Evolutionary conservation across 1,140 invertebrate genomes (phyloP).

Genomic region (Aphelenchoides besseyi): DNA sequence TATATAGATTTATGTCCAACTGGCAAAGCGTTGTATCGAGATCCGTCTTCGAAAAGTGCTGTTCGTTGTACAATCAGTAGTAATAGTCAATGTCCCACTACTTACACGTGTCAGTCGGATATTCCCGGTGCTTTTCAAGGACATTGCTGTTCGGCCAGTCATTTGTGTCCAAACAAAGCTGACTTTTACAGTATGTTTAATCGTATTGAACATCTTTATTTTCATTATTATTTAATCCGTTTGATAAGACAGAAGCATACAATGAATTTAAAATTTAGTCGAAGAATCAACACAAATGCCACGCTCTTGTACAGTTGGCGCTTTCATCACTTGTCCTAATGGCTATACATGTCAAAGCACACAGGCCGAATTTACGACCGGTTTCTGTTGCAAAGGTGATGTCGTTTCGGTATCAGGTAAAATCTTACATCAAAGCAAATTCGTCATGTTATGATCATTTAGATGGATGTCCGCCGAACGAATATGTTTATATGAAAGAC

Average conservation of each 20-base stretch:
- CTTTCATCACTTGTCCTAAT: constrained; percentile 61
- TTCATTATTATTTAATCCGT: too few relatives aligned
- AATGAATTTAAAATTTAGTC: too few relatives aligned
- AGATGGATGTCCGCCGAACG: constrained; percentile 60
- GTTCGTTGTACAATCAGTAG: constrained; percentile 59
- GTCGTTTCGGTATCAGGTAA: constrained; percentile 51
- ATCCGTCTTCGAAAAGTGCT: constrained; percentile 56
- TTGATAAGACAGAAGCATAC: too few relatives aligned
- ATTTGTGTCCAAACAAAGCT: constrained; percentile 59
- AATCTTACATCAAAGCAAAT: constrained; percentile 26
- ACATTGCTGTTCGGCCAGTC: constrained; percentile 56
- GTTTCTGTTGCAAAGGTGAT: constrained; percentile 60
- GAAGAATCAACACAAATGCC: constrained; percentile 60
- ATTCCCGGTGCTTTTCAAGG: constrained; percentile 58
- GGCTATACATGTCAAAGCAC: constrained; percentile 61
- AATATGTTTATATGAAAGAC: constrained; percentile 62
- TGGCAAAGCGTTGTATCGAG: constrained; percentile 58
- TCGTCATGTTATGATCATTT: constrained; percentile 18
- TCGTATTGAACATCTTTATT: too few relatives aligned
- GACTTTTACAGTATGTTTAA: constrained; percentile 60
- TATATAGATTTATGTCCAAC: constrained; percentile 54
- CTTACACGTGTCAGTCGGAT: constrained; percentile 51
- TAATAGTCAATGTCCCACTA: constrained; percentile 55
- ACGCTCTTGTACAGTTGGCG: constrained; percentile 56
- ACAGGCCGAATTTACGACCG: constrained; percentile 58